These are phyloP conservation scores for Aurelia aurita complex sp. Pacific DNA, from an alignment of 30 jellyfish, hydroid and myxozoan genomes.

Conservation along the genomic window DNA sequence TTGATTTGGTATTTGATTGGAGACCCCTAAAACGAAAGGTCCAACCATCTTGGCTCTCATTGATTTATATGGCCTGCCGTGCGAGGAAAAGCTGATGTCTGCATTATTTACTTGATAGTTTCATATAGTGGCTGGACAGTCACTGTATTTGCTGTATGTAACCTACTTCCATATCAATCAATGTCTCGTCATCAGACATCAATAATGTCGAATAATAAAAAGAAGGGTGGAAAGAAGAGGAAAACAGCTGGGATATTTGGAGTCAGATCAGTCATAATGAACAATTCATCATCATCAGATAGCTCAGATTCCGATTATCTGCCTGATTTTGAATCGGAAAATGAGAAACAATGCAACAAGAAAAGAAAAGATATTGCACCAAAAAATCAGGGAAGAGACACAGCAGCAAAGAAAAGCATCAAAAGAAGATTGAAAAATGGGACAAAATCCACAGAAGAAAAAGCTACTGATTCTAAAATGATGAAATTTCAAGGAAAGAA, in stretches of 20 bases:
- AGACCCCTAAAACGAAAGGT: not conserved
- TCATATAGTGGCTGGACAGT: not conserved
- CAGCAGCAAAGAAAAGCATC: no score
- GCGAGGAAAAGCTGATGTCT: not conserved
- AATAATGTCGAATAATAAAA: not conserved
- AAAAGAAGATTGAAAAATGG: no score
- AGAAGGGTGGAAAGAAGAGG: not conserved
- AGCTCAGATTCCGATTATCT: constrained; percentile 56
- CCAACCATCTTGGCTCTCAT: not conserved
- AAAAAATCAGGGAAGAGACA: no score
- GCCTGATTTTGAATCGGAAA: constrained; percentile 27
- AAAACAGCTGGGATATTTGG: not conserved
- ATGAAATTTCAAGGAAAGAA: not conserved
- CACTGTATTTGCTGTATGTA: not conserved
- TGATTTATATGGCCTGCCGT: no score
- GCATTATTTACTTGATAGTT: no score
- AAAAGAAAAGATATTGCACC: not conserved
- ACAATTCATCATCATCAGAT: constrained; percentile 42
- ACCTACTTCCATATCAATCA: no score
- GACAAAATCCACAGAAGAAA: no score
- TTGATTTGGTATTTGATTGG: no score
- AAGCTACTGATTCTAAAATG: no score
- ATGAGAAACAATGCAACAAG: not conserved
- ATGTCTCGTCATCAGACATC: no score
- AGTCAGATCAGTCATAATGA: not conserved